Evolutionary conservation across 2,797 vertebrate species (phyloP).

Genomic region (Spinibarbus caldwelli): DNA sequence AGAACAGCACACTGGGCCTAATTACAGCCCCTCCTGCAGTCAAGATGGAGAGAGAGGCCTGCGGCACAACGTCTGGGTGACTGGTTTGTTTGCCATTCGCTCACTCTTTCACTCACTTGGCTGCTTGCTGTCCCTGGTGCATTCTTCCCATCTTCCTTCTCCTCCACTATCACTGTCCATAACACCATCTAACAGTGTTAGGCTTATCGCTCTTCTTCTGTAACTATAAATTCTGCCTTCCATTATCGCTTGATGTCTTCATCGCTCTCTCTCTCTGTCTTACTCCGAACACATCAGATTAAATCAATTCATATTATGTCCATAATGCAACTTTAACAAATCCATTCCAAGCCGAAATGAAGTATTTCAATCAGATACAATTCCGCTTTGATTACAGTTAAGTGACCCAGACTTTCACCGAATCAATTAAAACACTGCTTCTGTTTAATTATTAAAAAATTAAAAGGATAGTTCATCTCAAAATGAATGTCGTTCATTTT

Average conservation of each 20-base stretch:
- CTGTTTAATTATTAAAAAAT: not conserved
- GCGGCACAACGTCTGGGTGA: constrained; percentile 31
- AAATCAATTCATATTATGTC: constrained; percentile 22
- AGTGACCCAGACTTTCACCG: not conserved
- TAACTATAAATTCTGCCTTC: constrained; percentile 20
- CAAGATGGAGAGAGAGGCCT: constrained; percentile 51
- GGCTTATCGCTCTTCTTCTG: constrained; percentile 16
- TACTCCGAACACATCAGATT: not conserved
- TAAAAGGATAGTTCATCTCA: not conserved
- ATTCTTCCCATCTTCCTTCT: constrained; percentile 17
- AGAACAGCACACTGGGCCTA: constrained; percentile 69
- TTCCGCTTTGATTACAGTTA: not conserved
- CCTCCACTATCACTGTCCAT: constrained; percentile 24
- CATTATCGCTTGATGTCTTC: constrained; percentile 19
- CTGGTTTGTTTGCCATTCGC: constrained; percentile 20
- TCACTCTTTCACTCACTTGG: constrained; percentile 17
- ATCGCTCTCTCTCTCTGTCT: not conserved
- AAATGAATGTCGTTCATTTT: not conserved
- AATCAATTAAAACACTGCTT: constrained; percentile 20
- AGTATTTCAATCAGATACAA: constrained; percentile 8
- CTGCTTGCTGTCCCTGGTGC: constrained; percentile 23
- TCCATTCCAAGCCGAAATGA: constrained; percentile 1
- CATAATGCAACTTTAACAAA: constrained; percentile 24
- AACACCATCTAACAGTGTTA: constrained; percentile 18
- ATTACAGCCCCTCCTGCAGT: constrained; percentile 68